phyloP scores from a whole-genome alignment of 1,140 invertebrate genomes.

The Drosophila orosa region DNA sequence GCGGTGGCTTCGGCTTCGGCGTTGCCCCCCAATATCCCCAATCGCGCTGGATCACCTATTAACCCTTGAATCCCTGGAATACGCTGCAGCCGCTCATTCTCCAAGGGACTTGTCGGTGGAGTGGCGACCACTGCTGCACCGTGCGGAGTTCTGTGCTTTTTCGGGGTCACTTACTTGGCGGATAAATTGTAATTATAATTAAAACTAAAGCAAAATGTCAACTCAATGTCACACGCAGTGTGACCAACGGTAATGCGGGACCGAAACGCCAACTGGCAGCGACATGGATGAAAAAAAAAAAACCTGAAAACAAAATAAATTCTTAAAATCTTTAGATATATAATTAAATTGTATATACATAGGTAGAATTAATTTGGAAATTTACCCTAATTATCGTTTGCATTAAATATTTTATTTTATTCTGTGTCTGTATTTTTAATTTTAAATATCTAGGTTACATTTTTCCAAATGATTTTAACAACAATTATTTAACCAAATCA shows the following conservation, averaged over 20 bases:
- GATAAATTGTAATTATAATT: conserved; percentile 44
- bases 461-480: too few species aligned
- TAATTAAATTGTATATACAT: too few species aligned
- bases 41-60: conserved; percentile 12
- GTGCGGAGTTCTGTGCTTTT: conserved; percentile 6
- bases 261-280: not conserved
- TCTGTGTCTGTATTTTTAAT: too few species aligned
- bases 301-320: not conserved
- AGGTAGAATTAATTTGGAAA: too few species aligned
- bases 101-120: conserved; percentile 9
- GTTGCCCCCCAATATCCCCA: conserved; percentile 7
- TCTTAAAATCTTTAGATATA: not conserved
- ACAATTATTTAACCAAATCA: too few species aligned
- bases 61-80: conserved; percentile 16
- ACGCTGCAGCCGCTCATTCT: conserved; percentile 27
- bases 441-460: too few species aligned
- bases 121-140: conserved; percentile 7
- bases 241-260: conserved; percentile 10
- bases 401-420: too few species aligned
- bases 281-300: not conserved
- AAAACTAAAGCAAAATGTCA: conserved; percentile 49
- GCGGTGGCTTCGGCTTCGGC: conserved; percentile 3
- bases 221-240: conserved; percentile 50
- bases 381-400: too few species aligned
- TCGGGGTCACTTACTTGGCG: conserved; percentile 32